These are phyloP conservation scores for Myathropa florea DNA, from an alignment of 2,888 invertebrate species.

Conservation along the genomic window DNA sequence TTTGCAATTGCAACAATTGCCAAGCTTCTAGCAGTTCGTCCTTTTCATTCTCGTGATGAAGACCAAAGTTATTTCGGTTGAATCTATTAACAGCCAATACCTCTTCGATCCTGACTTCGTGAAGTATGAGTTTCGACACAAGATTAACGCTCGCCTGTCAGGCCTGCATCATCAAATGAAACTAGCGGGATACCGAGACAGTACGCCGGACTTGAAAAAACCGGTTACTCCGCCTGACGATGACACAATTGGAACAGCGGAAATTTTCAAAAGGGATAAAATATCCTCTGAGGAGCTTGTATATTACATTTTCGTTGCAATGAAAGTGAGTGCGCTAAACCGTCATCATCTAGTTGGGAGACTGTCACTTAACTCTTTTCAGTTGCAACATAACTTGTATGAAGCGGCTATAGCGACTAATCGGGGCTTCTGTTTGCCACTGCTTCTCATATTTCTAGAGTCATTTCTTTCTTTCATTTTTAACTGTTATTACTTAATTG, in stretches of 20 bases:
- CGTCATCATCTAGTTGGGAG: not conserved
- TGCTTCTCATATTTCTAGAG: slow-evolving; percentile 49
- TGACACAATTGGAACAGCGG: not conserved
- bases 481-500: slow-evolving; percentile 42
- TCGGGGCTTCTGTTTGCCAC: slow-evolving; percentile 2
- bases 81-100: not conserved
- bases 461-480: slow-evolving; percentile 45
- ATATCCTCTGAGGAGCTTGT: slow-evolving; percentile 8
- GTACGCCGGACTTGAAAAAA: not conserved
- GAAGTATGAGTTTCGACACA: slow-evolving; percentile 8
- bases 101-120: not conserved
- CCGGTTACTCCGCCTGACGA: not conserved
- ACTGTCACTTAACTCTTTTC: not conserved
- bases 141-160: slow-evolving; percentile 3
- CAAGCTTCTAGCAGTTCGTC: not conserved
- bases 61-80: slow-evolving; percentile 17
- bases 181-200: not conserved
- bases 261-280: not conserved
- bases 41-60: slow-evolving; percentile 1
- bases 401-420: slow-evolving; percentile 26
- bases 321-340: slow-evolving; percentile 35
- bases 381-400: slow-evolving; percentile 45
- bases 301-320: slow-evolving; percentile 31
- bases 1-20: not conserved
- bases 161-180: slow-evolving; percentile 2